phyloP scores from a whole-genome alignment of 1,140 invertebrate species.

The Drosophila jambulina region DNA sequence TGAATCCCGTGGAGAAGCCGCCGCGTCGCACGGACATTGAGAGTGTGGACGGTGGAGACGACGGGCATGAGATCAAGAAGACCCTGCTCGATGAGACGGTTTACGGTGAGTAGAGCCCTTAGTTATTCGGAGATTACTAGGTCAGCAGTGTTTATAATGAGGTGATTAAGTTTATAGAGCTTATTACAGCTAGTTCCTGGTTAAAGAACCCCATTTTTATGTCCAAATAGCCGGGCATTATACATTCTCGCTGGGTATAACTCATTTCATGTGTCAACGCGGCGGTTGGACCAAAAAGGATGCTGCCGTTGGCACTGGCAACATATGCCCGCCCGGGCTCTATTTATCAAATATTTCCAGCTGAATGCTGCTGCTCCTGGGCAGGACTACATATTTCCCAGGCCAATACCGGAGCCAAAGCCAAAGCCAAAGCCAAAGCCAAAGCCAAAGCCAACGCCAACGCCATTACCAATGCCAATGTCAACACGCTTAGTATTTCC shows the following conservation, averaged over 20 bases:
- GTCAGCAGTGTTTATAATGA: too few relatives aligned
- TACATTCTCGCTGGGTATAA: background rate
- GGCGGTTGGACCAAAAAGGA: constrained; percentile 16
- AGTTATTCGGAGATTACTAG: background rate
- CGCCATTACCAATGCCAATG: constrained; percentile 30
- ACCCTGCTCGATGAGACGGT: constrained; percentile 91
- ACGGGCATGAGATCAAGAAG: constrained; percentile 92
- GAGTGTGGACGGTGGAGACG: constrained; percentile 89
- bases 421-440: too few relatives aligned
- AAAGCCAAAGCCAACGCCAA: constrained; percentile 1
- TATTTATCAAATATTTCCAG: constrained; percentile 72
- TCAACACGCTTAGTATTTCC: constrained; percentile 64
- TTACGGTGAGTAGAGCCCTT: constrained; percentile 87
- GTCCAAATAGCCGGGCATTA: background rate
- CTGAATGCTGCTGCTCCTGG: constrained; percentile 29
- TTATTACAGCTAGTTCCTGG: background rate
- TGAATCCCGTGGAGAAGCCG: constrained; percentile 93
- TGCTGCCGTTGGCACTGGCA: constrained; percentile 34
- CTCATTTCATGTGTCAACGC: constrained; percentile 25
- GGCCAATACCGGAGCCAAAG: background rate
- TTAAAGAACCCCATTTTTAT: background rate
- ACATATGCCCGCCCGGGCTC: constrained; percentile 21
- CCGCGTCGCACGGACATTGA: constrained; percentile 90
- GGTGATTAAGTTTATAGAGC: background rate
- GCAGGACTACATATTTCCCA: constrained; percentile 10